These are phyloP conservation scores for Tachyglossus aculeatus DNA, from an alignment of 2,797 vertebrate species.

Conservation along the genomic window DNA sequence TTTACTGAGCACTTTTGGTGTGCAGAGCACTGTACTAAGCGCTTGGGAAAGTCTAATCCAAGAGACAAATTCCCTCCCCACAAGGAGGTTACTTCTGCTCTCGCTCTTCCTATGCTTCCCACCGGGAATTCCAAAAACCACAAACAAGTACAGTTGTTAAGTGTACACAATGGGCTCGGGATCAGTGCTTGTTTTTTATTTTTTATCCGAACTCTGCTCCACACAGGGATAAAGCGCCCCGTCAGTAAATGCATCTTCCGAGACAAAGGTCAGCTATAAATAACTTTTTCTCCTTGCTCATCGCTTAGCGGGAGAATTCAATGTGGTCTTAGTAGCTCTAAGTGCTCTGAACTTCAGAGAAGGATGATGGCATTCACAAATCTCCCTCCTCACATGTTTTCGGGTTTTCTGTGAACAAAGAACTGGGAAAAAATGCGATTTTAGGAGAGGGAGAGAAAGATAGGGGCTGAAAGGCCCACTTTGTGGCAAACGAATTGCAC, in stretches of 20 bases:
- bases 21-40: no score
- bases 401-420: constrained; percentile 63
- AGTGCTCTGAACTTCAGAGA: constrained; percentile 21
- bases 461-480: constrained; percentile 54
- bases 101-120: not conserved
- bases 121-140: not conserved
- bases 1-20: no score
- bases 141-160: no score
- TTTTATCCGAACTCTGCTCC: no score
- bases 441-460: constrained; percentile 43
- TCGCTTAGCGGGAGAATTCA: constrained; percentile 11
- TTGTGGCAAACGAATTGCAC: constrained; percentile 42
- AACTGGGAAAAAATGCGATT: constrained; percentile 46
- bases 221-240: no score
- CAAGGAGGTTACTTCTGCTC: not conserved
- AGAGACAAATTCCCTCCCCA: not conserved
- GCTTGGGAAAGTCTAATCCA: no score
- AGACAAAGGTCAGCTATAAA: no score
- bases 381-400: constrained; percentile 19
- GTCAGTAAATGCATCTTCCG: no score
- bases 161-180: no score
- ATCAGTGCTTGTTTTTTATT: no score
- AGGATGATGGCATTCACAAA: constrained; percentile 48
- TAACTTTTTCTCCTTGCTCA: not conserved
- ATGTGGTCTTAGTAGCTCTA: not conserved